phyloP scores from a whole-genome alignment of 1,140 invertebrate genomes.

The Apis mellifera region DNA sequence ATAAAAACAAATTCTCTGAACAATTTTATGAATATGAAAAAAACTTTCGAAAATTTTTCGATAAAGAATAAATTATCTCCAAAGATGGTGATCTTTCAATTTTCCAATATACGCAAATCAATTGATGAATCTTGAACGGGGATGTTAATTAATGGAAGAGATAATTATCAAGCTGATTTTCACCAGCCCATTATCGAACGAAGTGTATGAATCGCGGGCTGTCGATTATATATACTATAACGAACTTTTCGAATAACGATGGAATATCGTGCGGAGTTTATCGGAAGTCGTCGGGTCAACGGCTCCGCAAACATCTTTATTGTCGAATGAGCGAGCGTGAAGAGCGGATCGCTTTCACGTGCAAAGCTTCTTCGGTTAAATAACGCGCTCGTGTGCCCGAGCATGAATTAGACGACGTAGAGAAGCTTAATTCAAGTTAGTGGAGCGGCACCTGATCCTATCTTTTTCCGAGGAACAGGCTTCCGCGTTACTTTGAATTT shows the following conservation, averaged over 20 bases:
- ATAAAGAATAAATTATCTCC: too few relatives aligned
- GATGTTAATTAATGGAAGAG: not conserved
- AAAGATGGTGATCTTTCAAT: too few relatives aligned
- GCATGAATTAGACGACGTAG: slow-evolving; percentile 18
- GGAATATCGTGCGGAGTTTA: slow-evolving; percentile 24
- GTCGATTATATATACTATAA: slow-evolving; percentile 17
- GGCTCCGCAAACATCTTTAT: slow-evolving; percentile 45
- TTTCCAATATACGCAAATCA: too few relatives aligned
- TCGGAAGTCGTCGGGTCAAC: slow-evolving; percentile 41
- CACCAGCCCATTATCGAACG: too few relatives aligned
- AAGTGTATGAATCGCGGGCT: not conserved
- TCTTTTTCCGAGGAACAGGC: not conserved
- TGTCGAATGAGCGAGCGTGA: slow-evolving; percentile 31
- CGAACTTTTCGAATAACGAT: slow-evolving; percentile 32
- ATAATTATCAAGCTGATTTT: not conserved
- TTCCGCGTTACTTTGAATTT: not conserved
- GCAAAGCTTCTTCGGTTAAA: slow-evolving; percentile 27
- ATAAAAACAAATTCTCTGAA: too few relatives aligned
- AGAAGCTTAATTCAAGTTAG: not conserved
- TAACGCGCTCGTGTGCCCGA: slow-evolving; percentile 21
- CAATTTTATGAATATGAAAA: too few relatives aligned
- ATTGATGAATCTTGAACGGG: not conserved
- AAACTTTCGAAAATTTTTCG: too few relatives aligned
- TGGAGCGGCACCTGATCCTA: not conserved
- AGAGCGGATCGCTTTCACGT: slow-evolving; percentile 40